Conservation (phyloP, 2,113 vertebrate genomes). For the Tursiops truncatus region DNA sequence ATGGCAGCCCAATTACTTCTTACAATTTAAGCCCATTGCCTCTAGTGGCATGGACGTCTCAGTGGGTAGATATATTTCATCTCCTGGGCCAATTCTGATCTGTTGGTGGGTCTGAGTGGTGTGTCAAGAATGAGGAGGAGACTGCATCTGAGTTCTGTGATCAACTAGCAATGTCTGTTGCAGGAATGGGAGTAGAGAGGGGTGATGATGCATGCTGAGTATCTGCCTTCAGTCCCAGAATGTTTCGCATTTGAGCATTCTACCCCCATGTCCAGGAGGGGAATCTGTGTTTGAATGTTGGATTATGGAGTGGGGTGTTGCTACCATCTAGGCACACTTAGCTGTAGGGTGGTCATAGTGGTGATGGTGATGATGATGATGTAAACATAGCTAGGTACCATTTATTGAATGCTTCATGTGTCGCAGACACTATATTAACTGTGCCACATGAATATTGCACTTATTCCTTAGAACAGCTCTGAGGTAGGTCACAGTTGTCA, state of each 20-base stretch:
- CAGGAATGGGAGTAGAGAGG: neutral
- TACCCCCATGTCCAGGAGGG: neutral
- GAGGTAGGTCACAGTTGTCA: neutral
- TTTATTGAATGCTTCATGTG: neutral
- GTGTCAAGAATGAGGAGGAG: neutral
- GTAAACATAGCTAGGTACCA: neutral
- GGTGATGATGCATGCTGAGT: neutral
- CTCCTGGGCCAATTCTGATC: neutral
- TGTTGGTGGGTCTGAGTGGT: neutral
- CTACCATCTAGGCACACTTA: neutral
- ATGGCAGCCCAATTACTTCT: neutral
- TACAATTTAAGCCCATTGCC: neutral
- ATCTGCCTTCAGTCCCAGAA: neutral
- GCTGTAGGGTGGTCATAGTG: neutral
- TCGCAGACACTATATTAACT: no score
- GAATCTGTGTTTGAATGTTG: neutral
- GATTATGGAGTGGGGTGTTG: neutral
- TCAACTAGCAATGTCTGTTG: neutral
- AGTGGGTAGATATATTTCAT: neutral
- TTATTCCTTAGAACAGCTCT: neutral
- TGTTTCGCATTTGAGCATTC: neutral
- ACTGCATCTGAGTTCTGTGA: neutral
- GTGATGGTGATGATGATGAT: neutral
- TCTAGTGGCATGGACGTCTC: neutral
- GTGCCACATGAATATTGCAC: neutral